A percentile compares a stretch with the other conserved stretches of the same genome.
phyloP scores from a whole-genome alignment of 2,113 vertebrate genomes.

The Eira barbara region DNA sequence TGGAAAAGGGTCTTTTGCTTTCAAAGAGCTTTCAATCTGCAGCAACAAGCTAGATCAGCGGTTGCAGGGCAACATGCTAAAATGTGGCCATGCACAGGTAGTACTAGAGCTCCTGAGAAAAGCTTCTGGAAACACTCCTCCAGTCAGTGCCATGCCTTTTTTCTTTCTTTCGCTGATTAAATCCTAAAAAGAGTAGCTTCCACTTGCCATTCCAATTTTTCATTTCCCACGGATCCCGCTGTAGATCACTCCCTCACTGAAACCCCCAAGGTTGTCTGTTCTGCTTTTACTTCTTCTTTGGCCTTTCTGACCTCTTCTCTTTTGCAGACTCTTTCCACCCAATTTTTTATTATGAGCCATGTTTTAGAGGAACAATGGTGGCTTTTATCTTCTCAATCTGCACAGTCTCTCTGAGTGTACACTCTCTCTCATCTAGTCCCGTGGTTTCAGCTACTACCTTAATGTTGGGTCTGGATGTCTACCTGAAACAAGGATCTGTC shows the following conservation, averaged over 20 bases:
- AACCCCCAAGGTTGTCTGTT: background rate
- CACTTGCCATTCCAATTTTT: background rate
- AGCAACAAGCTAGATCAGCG: background rate
- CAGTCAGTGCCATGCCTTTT: background rate
- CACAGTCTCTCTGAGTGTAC: background rate
- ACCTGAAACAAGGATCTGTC: background rate
- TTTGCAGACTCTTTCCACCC: background rate
- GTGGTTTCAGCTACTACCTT: background rate
- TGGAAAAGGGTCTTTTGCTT: background rate
- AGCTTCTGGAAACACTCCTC: background rate
- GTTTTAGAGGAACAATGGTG: background rate
- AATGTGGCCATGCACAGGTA: no score
- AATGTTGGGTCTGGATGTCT: background rate
- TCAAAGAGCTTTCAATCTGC: background rate
- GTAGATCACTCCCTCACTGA: background rate
- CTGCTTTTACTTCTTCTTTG: background rate
- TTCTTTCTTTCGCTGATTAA: background rate
- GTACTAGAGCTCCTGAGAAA: background rate
- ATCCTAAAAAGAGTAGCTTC: background rate
- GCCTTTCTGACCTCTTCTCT: background rate
- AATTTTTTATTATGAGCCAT: background rate
- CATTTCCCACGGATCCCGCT: background rate
- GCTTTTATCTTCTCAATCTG: background rate
- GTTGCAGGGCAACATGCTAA: background rate
- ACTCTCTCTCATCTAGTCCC: background rate